Evolutionary conservation across 2,888 invertebrate genomes (phyloP).

Genomic region (Eristalis intricaria): DNA sequence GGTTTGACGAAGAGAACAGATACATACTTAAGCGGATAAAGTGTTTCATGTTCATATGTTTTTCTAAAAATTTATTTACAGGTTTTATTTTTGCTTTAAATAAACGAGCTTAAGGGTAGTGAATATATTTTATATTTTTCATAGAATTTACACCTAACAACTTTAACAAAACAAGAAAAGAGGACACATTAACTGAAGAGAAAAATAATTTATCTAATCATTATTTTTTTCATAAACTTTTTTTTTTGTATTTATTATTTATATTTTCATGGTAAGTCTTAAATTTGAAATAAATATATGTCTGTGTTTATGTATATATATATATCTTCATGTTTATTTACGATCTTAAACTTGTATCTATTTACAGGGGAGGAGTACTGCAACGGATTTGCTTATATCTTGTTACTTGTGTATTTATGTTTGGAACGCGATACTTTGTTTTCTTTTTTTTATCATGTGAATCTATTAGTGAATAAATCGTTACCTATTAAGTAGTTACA

Average conservation of each 20-base stretch:
- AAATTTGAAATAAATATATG: constrained; percentile 17
- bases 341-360: constrained; percentile 45
- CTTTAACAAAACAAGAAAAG: constrained; percentile 55
- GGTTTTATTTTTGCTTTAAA: constrained; percentile 24
- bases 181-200: constrained; percentile 28
- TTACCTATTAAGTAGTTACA: not conserved
- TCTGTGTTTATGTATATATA: constrained; percentile 1
- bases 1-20: constrained; percentile 30
- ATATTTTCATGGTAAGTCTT: not conserved
- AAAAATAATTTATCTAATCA: constrained; percentile 52
- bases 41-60: constrained; percentile 20
- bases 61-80: constrained; percentile 15
- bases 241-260: not conserved
- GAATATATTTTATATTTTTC: constrained; percentile 24
- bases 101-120: constrained; percentile 21
- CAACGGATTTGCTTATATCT: not conserved
- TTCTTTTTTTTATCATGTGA: not conserved
- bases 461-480: not conserved
- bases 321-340: constrained; percentile 38
- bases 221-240: constrained; percentile 19
- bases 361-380: constrained; percentile 36
- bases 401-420: constrained; percentile 16
- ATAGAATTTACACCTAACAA: constrained; percentile 66
- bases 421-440: constrained; percentile 31
- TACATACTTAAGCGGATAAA: constrained; percentile 48